A percentile compares a stretch with the other conserved stretches of the same genome.
Evolutionary conservation across 2,888 invertebrate genomes (phyloP).

Genomic region (Tetragnatha montana): DNA sequence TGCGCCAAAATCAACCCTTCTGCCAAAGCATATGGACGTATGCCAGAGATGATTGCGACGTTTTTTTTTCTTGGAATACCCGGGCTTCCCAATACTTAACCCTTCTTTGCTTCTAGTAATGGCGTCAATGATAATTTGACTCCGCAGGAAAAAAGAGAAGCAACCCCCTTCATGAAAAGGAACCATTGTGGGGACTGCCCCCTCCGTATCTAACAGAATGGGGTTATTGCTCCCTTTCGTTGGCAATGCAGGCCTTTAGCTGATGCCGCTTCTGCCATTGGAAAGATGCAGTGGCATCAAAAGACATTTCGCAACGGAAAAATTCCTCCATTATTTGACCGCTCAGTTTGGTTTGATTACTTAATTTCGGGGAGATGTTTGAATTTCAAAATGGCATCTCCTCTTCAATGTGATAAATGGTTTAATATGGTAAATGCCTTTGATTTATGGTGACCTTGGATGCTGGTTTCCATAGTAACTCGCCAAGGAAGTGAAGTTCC

Average conservation of each 20-base stretch:
- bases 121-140: conserved; percentile 9
- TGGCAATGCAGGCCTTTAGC: background rate
- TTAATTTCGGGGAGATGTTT: too few species aligned
- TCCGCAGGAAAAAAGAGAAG: background rate
- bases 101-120: background rate
- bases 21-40: conserved; percentile 24
- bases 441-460: too few species aligned
- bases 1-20: background rate
- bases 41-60: conserved; percentile 1
- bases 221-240: background rate
- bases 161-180: background rate
- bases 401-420: too few species aligned
- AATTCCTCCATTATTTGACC: too few species aligned
- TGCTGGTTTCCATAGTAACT: too few species aligned
- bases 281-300: too few species aligned
- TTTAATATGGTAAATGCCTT: too few species aligned
- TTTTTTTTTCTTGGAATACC: background rate
- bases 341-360: too few species aligned
- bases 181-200: conserved; percentile 4
- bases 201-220: conserved; percentile 2
- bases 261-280: too few species aligned
- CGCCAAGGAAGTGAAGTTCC: too few species aligned
- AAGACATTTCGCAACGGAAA: too few species aligned
- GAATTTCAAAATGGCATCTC: too few species aligned
- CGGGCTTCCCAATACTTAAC: background rate